Conservation (phyloP, 2,888 invertebrate species). For the Escarpia spicata region DNA sequence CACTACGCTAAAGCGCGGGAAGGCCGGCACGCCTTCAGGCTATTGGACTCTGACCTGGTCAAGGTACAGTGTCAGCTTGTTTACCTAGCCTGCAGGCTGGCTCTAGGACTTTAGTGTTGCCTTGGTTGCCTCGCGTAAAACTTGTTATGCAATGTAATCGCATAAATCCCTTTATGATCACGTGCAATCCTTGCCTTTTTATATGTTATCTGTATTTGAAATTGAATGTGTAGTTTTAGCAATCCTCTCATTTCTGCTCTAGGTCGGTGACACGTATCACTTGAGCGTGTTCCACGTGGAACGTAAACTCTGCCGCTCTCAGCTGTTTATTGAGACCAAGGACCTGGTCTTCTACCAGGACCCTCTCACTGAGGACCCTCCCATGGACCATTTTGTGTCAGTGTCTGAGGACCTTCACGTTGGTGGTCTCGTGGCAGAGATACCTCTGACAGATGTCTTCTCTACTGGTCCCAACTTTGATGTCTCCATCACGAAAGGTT, state of each 20-base stretch:
- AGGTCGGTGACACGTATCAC: slow-evolving; percentile 41
- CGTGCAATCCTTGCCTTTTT: not conserved
- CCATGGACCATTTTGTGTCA: slow-evolving; percentile 49
- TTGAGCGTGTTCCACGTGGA: slow-evolving; percentile 53
- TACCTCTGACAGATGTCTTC: slow-evolving; percentile 50
- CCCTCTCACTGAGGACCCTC: slow-evolving; percentile 40
- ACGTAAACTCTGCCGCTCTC: slow-evolving; percentile 42
- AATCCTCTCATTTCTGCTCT: not conserved
- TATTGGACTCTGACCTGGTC: too few species aligned
- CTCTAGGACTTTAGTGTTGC: too few species aligned
- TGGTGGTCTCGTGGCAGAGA: slow-evolving; percentile 48
- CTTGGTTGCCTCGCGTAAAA: too few species aligned
- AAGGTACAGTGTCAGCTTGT: too few species aligned
- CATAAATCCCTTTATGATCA: too few species aligned
- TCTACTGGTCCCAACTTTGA: not conserved
- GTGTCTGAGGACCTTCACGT: slow-evolving; percentile 51
- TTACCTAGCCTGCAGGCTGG: too few species aligned
- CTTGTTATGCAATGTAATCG: too few species aligned
- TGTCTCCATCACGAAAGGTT: not conserved
- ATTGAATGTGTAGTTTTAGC: not conserved
- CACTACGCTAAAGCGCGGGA: too few species aligned
- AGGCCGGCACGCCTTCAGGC: too few species aligned
- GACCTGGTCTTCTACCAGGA: slow-evolving; percentile 39
- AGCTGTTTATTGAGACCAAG: slow-evolving; percentile 40
- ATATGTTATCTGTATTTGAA: not conserved